A percentile compares a stretch with the other conserved stretches of the same genome.
Evolutionary conservation across 2,888 invertebrate genomes (phyloP).

Genomic region (Vesta saturnalis): DNA sequence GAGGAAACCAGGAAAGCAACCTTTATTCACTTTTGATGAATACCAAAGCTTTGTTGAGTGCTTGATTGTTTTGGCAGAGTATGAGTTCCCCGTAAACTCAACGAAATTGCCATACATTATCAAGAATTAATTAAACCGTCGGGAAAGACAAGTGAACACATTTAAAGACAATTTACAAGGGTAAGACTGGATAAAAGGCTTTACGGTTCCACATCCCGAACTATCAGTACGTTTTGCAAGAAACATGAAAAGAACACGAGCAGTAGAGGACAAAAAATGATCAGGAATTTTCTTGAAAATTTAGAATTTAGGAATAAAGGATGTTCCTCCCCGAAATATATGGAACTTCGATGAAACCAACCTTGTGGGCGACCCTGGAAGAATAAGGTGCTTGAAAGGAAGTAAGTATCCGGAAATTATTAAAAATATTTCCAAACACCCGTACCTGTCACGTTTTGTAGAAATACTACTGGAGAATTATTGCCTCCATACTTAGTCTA

Average conservation of each 20-base stretch:
- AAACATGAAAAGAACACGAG: neutral
- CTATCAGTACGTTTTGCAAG: neutral
- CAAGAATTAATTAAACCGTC: no score
- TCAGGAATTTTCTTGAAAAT: neutral
- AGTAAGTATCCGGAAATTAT: neutral
- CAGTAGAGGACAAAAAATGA: neutral
- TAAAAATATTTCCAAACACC: neutral
- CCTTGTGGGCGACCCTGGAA: neutral
- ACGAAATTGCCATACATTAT: no score
- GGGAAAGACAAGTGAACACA: neutral
- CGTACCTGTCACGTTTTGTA: neutral
- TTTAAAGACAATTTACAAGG: neutral
- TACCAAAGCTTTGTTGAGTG: neutral
- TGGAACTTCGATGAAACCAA: neutral
- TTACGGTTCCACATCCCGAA: neutral
- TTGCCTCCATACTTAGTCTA: slow-evolving; percentile 22
- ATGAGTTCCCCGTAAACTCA: neutral
- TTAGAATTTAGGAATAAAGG: neutral
- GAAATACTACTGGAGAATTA: neutral
- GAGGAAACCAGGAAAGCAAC: neutral
- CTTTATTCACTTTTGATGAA: neutral
- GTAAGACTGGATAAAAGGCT: neutral
- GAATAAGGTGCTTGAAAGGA: neutral
- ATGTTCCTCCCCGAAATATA: neutral
- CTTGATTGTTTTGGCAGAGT: neutral